Evolutionary conservation across 2,888 invertebrate genomes (phyloP).

Genomic region (Hypena proboscidalis): DNA sequence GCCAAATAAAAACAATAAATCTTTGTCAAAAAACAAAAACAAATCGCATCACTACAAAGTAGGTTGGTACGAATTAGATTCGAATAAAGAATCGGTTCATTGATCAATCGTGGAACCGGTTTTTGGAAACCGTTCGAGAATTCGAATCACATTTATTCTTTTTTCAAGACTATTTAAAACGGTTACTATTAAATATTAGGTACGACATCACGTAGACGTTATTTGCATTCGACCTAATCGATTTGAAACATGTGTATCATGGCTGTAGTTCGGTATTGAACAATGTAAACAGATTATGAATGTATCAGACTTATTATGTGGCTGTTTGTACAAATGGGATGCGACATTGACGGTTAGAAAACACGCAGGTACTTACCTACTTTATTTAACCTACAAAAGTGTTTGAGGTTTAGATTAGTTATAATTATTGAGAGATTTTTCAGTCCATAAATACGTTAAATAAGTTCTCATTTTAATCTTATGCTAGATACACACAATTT

Average conservation of each 20-base stretch:
- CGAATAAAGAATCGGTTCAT: conserved; percentile 9
- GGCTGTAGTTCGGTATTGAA: conserved; percentile 36
- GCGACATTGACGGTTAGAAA: conserved; percentile 31
- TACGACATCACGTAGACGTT: conserved; percentile 13
- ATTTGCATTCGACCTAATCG: conserved; percentile 37
- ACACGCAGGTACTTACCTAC: conserved; percentile 6
- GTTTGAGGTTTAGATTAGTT: conserved; percentile 1
- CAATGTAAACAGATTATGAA: conserved; percentile 41
- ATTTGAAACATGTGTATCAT: conserved; percentile 44
- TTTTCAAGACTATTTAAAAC: neutral
- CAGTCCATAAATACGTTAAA: too few relatives aligned
- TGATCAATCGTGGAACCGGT: conserved; percentile 6
- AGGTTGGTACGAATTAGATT: neutral
- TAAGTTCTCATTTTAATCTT: too few relatives aligned
- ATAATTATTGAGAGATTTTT: conserved; percentile 6
- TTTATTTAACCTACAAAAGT: conserved; percentile 21
- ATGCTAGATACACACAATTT: too few relatives aligned
- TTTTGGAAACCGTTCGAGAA: neutral
- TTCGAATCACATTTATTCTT: neutral
- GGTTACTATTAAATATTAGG: conserved; percentile 2
- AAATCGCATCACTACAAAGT: conserved; percentile 6
- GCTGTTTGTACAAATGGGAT: conserved; percentile 40
- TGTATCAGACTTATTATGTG: conserved; percentile 29
- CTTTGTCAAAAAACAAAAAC: conserved; percentile 6
- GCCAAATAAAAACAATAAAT: conserved; percentile 16